Evolutionary conservation across 2,888 invertebrate species (phyloP).

Genomic region (Drosophila stalkeri): DNA sequence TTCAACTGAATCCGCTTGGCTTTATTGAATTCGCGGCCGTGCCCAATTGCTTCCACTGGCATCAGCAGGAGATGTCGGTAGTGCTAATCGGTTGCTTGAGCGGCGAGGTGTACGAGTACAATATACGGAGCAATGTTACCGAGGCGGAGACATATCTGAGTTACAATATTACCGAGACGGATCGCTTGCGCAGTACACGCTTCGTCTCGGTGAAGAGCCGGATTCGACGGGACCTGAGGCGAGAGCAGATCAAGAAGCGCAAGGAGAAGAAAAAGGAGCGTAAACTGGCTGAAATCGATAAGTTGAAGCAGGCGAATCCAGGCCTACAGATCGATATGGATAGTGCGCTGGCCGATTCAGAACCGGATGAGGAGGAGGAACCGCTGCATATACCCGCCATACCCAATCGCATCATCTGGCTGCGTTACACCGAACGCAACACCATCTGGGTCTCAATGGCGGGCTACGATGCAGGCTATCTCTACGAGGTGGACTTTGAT

Average conservation of each 20-base stretch:
- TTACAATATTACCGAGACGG: conserved; percentile 76
- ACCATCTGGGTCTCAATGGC: conserved; percentile 88
- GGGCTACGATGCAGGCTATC: conserved; percentile 89
- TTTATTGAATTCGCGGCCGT: conserved; percentile 88
- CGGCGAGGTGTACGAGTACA: conserved; percentile 87
- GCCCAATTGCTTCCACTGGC: conserved; percentile 89
- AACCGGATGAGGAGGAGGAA: conserved; percentile 86
- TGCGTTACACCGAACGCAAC: conserved; percentile 86
- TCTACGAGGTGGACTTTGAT: conserved; percentile 87
- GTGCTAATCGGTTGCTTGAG: conserved; percentile 86
- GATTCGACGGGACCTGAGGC: conserved; percentile 87
- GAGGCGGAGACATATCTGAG: conserved; percentile 84
- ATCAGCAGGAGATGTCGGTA: conserved; percentile 65
- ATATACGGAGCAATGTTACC: conserved; percentile 85
- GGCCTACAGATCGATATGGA: conserved; percentile 88
- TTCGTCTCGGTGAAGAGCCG: conserved; percentile 88
- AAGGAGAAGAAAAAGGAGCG: conserved; percentile 86
- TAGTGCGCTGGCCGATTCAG: conserved; percentile 87
- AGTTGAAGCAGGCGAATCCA: conserved; percentile 87
- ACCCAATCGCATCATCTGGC: conserved; percentile 87
- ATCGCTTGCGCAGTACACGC: conserved; percentile 82
- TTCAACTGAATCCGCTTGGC: conserved; percentile 88
- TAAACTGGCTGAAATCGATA: conserved; percentile 87
- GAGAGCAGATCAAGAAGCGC: conserved; percentile 86
- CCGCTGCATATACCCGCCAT: conserved; percentile 87